These are phyloP conservation scores for Goniozus legneri DNA, from an alignment of 1,140 invertebrate species.

Conservation along the genomic window DNA sequence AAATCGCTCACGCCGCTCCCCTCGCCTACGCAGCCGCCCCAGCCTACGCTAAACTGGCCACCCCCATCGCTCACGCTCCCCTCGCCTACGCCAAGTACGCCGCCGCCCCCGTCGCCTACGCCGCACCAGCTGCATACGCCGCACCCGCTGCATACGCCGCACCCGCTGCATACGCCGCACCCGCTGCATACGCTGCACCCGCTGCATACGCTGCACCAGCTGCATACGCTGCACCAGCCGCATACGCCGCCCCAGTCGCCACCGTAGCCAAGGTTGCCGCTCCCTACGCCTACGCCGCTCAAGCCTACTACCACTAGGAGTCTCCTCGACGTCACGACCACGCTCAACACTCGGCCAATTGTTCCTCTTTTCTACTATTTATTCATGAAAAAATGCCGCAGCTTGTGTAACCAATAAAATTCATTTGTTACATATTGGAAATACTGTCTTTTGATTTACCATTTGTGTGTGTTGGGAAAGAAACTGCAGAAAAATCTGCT, in stretches of 20 bases:
- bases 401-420: constrained; percentile 26
- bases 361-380: constrained; percentile 10
- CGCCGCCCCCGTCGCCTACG: constrained; percentile 1
- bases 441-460: no score
- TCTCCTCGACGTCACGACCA: constrained; percentile 14
- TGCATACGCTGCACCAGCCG: constrained; percentile 9
- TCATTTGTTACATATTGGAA: neutral
- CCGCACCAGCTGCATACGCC: constrained; percentile 13
- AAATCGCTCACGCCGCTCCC: constrained; percentile 10
- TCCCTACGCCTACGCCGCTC: constrained; percentile 3
- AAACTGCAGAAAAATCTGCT: no score
- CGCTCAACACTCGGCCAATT: neutral
- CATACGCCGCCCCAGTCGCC: constrained; percentile 14
- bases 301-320: constrained; percentile 21
- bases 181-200: constrained; percentile 6
- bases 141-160: constrained; percentile 10
- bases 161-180: neutral
- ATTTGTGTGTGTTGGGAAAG: no score
- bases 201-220: constrained; percentile 16
- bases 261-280: constrained; percentile 14
- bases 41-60: constrained; percentile 11
- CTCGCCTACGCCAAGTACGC: constrained; percentile 9
- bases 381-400: constrained; percentile 27
- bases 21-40: constrained; percentile 10
- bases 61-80: constrained; percentile 21